Percentiles rank a stretch among this genome's conserved stretches.
Evolutionary conservation across 2,888 invertebrate species (phyloP).

Genomic region (Rhodophaea formosa): DNA sequence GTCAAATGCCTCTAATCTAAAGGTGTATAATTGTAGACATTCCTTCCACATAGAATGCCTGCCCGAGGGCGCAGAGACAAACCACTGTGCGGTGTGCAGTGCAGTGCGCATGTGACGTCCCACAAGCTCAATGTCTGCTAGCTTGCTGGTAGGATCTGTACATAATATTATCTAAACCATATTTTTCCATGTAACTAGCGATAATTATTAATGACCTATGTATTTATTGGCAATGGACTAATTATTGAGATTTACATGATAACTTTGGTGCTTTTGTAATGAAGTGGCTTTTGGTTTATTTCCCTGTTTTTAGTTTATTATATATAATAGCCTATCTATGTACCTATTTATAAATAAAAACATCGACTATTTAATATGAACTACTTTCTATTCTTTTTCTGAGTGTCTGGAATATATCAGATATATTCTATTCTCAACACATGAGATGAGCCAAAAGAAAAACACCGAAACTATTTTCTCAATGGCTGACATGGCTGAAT

Average conservation of each 20-base stretch:
- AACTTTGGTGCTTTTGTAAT: slow-evolving; percentile 64
- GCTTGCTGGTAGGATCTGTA: slow-evolving; percentile 45
- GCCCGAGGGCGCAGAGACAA: slow-evolving; percentile 67
- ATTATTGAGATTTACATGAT: slow-evolving; percentile 29
- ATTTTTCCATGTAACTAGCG: slow-evolving; percentile 34
- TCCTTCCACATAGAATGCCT: slow-evolving; percentile 93
- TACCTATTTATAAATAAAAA: background rate
- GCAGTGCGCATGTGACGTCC: slow-evolving; percentile 68
- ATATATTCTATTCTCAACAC: too few species aligned
- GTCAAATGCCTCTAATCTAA: slow-evolving; percentile 85
- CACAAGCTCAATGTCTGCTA: slow-evolving; percentile 46
- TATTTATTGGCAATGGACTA: slow-evolving; percentile 36
- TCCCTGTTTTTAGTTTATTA: slow-evolving; percentile 34
- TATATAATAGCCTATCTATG: background rate
- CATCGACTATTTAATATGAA: background rate
- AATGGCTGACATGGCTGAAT: too few species aligned
- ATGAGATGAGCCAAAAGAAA: too few species aligned
- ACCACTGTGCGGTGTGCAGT: slow-evolving; percentile 64
- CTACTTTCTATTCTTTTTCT: too few species aligned
- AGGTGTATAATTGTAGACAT: slow-evolving; percentile 94
- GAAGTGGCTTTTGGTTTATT: slow-evolving; percentile 52
- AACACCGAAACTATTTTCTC: too few species aligned
- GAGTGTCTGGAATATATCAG: too few species aligned
- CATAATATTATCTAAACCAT: slow-evolving; percentile 32
- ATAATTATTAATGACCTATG: slow-evolving; percentile 23